Evolutionary conservation across 2,888 invertebrate species (phyloP), one percentile per base, ranked within the genome.

Genomic region (Sarcophaga carnaria): DNA sequence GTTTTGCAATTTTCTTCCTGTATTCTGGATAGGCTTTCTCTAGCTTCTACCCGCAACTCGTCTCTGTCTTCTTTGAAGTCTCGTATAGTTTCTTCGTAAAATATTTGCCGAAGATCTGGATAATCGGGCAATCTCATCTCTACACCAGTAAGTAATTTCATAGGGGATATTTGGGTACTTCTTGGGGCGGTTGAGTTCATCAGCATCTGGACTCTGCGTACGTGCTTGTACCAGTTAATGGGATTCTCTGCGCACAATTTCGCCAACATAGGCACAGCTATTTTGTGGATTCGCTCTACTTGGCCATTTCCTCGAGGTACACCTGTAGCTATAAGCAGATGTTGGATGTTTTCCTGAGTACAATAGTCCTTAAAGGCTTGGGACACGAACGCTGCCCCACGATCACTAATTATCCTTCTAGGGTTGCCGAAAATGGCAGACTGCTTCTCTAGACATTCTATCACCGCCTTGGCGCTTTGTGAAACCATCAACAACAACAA

Each of bases 201-300:
- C 2, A 78, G 0, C 60, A 60, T 69, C 22, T 69, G 78, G 3
- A 69, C 78, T 0, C 69, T 22, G 2, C 63, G 45, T 10, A 88
- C 71, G 22, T 80, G 70, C 22, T 49, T 81, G 22, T 81, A 81
- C 91, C 91, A 92, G 22, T 90, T 88, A 4, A 83, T 80, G 0
- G 91, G 90, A 6, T 91, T 88, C 14, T 91, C 90, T 0, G 90
- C 72, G n/a, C 90, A 89, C n/a, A 93, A 66, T 74, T 93, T 93
- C 1, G 92, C 89, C 3, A 92, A 49, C 22, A 92, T 83, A 0
- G 92, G 89, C 62, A 92, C 90, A 5, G 92, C 88, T 5, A 89
- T 90, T 8, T 89, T 86, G 90, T 87, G 82, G 25, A 82, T 22
- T 5, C 83, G 64, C 37, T 86, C 88, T 11, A 88, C 64, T 54